A percentile compares a stretch with the other conserved stretches of the same genome.
Conservation (phyloP, 2,113 vertebrate genomes). For the Cephalopterus ornatus region DNA sequence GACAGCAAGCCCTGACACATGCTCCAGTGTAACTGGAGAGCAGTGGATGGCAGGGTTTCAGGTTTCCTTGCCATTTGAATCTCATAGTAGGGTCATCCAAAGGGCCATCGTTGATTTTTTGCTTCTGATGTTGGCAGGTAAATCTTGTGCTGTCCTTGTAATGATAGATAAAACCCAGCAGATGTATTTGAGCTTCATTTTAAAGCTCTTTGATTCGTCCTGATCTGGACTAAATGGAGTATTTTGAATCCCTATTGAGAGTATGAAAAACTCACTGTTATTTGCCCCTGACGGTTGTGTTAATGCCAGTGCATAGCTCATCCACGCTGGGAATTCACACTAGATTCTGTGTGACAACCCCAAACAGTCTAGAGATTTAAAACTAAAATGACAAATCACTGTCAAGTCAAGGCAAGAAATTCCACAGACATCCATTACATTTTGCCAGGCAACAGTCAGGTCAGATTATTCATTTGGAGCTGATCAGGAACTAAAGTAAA, state of each 20-base stretch:
- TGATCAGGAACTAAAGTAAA: background rate
- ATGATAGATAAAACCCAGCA: background rate
- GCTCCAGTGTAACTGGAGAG: background rate
- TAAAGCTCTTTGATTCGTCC: background rate
- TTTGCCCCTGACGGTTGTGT: background rate
- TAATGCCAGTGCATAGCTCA: background rate
- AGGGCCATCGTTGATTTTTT: background rate
- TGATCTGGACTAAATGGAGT: background rate
- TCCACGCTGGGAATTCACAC: background rate
- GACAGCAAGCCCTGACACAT: background rate
- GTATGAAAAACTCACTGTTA: background rate
- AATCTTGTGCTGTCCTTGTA: background rate
- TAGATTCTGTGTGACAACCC: background rate
- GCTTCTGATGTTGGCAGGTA: background rate
- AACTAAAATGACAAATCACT: background rate
- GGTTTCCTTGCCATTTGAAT: conserved; percentile 9
- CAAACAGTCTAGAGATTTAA: background rate
- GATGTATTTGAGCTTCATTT: background rate
- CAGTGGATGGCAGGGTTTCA: background rate
- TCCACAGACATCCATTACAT: background rate
- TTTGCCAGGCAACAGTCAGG: background rate
- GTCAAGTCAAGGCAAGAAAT: background rate
- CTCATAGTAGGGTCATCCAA: background rate
- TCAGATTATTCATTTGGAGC: background rate
- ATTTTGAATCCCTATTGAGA: background rate